These are phyloP conservation scores for Baccha elongata DNA, from an alignment of 2,888 invertebrate species.

Conservation along the genomic window DNA sequence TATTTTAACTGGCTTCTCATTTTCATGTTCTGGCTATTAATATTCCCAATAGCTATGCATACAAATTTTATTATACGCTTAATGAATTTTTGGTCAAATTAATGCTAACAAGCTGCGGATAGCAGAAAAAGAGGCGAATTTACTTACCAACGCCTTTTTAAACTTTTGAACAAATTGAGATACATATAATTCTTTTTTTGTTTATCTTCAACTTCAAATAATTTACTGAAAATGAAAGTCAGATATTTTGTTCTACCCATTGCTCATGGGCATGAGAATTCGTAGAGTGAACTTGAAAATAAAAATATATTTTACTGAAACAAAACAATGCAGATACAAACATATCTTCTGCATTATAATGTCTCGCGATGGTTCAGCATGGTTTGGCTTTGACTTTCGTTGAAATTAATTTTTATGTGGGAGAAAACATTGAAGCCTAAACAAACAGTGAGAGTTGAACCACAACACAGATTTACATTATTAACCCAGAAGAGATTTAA, in stretches of 20 bases:
- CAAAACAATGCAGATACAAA: background rate
- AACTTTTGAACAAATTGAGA: background rate
- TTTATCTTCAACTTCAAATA: background rate
- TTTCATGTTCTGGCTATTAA: conserved; percentile 9
- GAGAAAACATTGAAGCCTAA: conserved; percentile 25
- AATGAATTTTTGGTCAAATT: background rate
- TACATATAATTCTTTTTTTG: background rate
- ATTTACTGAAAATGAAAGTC: conserved; percentile 24
- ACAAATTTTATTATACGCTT: background rate
- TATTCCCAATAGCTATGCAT: conserved; percentile 19
- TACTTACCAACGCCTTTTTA: background rate
- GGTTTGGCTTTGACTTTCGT: conserved; percentile 44
- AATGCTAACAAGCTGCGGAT: background rate
- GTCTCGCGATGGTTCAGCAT: conserved; percentile 7
- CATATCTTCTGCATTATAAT: background rate
- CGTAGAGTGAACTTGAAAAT: conserved; percentile 28
- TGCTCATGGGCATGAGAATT: background rate
- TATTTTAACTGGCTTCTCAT: conserved; percentile 6
- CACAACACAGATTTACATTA: background rate
- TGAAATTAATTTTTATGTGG: conserved; percentile 21
- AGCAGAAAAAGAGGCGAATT: background rate
- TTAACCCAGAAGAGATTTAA: conserved; percentile 3
- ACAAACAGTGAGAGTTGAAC: conserved; percentile 37
- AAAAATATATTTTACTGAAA: background rate
- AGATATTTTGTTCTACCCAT: background rate